Base-by-base conservation (phyloP, 2,888 invertebrate species). In the Tenthredo mesomela region DNA sequence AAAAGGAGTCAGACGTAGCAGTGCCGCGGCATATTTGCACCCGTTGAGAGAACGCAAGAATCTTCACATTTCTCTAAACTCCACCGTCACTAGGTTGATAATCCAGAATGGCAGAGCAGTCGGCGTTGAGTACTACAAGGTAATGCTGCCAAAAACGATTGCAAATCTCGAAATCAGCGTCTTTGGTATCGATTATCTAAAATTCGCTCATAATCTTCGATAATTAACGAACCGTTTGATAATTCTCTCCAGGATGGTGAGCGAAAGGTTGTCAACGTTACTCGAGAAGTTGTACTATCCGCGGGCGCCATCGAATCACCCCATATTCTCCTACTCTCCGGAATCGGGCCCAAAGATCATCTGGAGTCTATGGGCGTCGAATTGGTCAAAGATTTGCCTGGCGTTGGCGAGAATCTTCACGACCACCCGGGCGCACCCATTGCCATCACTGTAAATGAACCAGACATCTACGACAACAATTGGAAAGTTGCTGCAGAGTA, bases 351-450 rank as follows among this genome's bases (percentile, higher is more conserved):
- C 0, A 94, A 94, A 88, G 93, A 94, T 2, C 95, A 95, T 4
- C 91, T 96, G 10, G 90, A 95, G 75, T 93, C 93, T 70, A 94
- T 95, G 84, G 94, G 95, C 47, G 95, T 96, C 65, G 94, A 94
- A 0, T 94, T 95, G 7, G 93, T 95, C 25, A 94, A 94, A 80
- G 94, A 96, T 86, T 91, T 96, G 33, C 96, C 95, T 0, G 96
- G 96, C 0, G 96, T 96, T 0, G 96, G 96, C 0, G 95, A 95
- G 89, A 96, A 96, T 90, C 92, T 96, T 0, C 96, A 96, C 87
- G 96, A 96, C 89, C 96, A 96, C 86, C 95, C 96, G 0, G 95
- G 96, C 0, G 95, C 95, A 40, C 93, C 93, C 7, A 85, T 96
- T 1, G 93, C 94, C 70, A 96, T 95, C 88, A 93, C 93, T 0